Evolutionary conservation across 2,888 invertebrate genomes (phyloP), one percentile per base, ranked within the genome.

Genomic region (Drosophila maculinotata): DNA sequence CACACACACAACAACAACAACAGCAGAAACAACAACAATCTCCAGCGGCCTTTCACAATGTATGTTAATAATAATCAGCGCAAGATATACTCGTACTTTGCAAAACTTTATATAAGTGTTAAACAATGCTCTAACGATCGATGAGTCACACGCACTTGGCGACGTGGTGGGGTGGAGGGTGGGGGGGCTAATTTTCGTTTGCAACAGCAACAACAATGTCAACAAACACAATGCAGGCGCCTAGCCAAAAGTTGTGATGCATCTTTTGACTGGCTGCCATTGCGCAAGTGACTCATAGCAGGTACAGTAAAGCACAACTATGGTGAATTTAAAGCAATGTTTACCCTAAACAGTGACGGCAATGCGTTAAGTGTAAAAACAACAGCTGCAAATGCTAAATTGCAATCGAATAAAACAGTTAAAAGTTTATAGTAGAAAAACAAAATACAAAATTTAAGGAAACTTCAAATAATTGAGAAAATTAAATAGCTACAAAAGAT

Each of bases 201-300:
- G 33, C 44, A 42, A 14, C 39, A 45, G 23, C 12, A 31, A 58
- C 64, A 81, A 83, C 69, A 79, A 69, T 74, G 69, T 86, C 87
- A 81, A 81, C 86, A 81, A 81, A 83, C 79, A 85, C 63, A 78
- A 58, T 69, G 86, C 86, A 81, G 87, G 86, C 87, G 86, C 71
- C 77, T 79, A 86, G 80, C 80, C 80, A 81, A 81, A 69, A 79
- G 77, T 60, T 83, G 70, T 80, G 86, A 83, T 76, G 86, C 80
- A 80, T 83, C 83, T 79, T 45, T 76, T 79, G 70, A 79, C 70
- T 82, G 59, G 42, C 57, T 79, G 86, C 66, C 80, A 71, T 57
- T 58, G 65, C 65, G 45, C 39, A 9, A 23, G 57, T 82, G 82
- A 85, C 59, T 81, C 84, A 83, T 30, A 0, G 44, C 14, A 9